These are phyloP conservation scores for Venusia cambrica DNA, from an alignment of 2,888 invertebrate species.

Conservation along the genomic window DNA sequence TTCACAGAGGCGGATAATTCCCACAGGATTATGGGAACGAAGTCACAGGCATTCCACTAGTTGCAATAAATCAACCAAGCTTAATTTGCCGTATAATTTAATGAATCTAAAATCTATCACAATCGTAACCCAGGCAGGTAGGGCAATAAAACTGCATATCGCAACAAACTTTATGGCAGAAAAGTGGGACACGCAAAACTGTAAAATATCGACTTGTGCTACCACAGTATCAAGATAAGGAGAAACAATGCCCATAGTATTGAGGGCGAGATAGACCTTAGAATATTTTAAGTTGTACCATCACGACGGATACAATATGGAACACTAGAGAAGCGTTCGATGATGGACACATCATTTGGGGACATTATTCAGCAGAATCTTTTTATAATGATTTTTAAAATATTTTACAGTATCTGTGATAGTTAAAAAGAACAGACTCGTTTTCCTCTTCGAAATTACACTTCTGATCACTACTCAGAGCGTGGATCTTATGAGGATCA, in stretches of 20 bases:
- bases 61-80: too few species aligned
- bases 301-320: background rate
- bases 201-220: constrained; percentile 49
- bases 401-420: too few species aligned
- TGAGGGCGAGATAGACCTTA: constrained; percentile 49
- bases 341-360: background rate
- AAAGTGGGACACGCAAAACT: constrained; percentile 58
- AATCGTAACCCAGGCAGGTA: constrained; percentile 17
- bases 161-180: constrained; percentile 41
- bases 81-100: too few species aligned
- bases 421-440: too few species aligned
- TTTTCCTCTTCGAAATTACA: too few species aligned
- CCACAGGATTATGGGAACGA: too few species aligned
- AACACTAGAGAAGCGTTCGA: background rate
- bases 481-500: too few species aligned
- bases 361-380: too few species aligned
- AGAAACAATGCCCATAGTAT: constrained; percentile 56
- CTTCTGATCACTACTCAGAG: too few species aligned
- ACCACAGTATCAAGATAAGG: constrained; percentile 59
- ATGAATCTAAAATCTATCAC: constrained; percentile 4
- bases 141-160: constrained; percentile 23
- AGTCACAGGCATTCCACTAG: too few species aligned
- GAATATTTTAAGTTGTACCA: constrained; percentile 5
- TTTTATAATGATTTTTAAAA: too few species aligned
- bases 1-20: too few species aligned